Evolutionary conservation across 2,888 invertebrate species (phyloP).

Genomic region (Malacosoma neustria): DNA sequence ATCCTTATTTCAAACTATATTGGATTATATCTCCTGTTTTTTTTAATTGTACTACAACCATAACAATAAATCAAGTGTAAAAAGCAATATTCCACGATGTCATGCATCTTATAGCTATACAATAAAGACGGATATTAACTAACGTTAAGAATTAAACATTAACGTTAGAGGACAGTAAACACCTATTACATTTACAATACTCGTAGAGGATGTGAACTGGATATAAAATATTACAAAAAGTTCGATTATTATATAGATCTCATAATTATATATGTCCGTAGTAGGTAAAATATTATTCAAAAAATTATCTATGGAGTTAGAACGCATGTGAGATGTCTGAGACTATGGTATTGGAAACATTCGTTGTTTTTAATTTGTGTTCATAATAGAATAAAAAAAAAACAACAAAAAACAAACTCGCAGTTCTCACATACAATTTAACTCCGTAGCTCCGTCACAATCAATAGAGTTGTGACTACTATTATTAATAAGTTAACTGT

Average conservation of each 20-base stretch:
- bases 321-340: constrained; percentile 13
- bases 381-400: too few species aligned
- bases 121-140: constrained; percentile 68
- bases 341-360: too few species aligned
- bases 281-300: constrained; percentile 11
- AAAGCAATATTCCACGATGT: constrained; percentile 15
- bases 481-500: constrained; percentile 44
- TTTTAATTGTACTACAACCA: too few species aligned
- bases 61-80: constrained; percentile 2
- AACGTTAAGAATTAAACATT: constrained; percentile 19
- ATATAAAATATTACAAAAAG: constrained; percentile 70
- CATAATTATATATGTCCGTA: constrained; percentile 6
- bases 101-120: constrained; percentile 50
- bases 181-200: constrained; percentile 53
- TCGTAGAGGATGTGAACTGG: constrained; percentile 58
- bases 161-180: constrained; percentile 56
- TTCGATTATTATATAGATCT: constrained; percentile 16
- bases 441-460: too few species aligned
- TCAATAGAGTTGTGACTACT: not conserved
- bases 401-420: too few species aligned
- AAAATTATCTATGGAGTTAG: constrained; percentile 13
- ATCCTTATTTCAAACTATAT: too few species aligned
- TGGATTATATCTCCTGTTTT: too few species aligned
- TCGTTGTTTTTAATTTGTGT: too few species aligned
- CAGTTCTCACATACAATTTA: too few species aligned